Evolutionary conservation across 2,797 vertebrate genomes (phyloP).

Genomic region (Onychomys torridus): DNA sequence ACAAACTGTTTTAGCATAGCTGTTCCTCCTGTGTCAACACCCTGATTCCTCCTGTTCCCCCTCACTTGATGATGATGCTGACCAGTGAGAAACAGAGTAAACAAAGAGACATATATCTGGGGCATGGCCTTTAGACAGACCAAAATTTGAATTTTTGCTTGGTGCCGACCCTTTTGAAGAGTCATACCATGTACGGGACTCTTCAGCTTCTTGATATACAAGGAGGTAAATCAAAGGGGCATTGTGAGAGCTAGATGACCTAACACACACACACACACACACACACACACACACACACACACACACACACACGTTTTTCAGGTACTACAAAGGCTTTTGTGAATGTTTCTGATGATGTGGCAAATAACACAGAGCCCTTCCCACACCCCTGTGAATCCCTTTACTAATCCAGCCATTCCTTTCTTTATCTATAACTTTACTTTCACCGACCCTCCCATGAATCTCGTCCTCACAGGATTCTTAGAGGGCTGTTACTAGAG

Average conservation of each 20-base stretch:
- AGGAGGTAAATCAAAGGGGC: neutral
- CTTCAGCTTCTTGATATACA: neutral
- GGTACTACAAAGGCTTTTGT: neutral
- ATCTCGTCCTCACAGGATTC: neutral
- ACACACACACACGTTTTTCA: neutral
- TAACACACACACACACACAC: neutral
- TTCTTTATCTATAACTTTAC: neutral
- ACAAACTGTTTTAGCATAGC: neutral
- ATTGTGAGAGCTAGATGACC: neutral
- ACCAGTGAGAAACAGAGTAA: neutral
- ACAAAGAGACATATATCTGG: neutral
- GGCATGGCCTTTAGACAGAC: neutral
- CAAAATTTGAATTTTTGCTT: neutral
- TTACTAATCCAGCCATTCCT: neutral
- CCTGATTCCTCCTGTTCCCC: neutral
- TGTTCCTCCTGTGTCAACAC: neutral
- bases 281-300: neutral
- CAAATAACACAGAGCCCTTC: neutral
- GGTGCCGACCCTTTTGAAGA: neutral
- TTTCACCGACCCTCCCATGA: neutral
- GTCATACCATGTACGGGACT: neutral
- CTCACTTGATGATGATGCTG: neutral
- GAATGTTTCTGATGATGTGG: neutral
- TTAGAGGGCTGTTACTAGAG: neutral
- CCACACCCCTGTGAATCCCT: neutral